Evolutionary conservation across 2,888 invertebrate genomes (phyloP).

Genomic region (Schizaphis graminum): DNA sequence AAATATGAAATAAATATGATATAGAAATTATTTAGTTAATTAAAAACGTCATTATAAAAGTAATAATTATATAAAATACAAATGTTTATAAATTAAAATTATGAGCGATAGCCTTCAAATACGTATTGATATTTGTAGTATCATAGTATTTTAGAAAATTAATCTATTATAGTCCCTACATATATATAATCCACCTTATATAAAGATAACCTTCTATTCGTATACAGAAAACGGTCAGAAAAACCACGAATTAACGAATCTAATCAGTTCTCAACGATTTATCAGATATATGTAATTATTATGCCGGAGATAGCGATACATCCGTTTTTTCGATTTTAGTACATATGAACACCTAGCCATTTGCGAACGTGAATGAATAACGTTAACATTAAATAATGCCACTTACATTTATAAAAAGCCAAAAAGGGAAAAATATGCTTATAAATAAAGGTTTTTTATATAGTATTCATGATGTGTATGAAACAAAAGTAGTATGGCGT

Average conservation of each 20-base stretch:
- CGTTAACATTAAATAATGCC: neutral
- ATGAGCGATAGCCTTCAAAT: too few species aligned
- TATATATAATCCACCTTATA: neutral
- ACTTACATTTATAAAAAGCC: constrained; percentile 1
- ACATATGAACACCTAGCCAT: neutral
- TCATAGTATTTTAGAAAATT: too few species aligned
- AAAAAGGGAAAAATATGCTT: neutral
- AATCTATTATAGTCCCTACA: neutral
- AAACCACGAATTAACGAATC: neutral
- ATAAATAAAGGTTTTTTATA: neutral
- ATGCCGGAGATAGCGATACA: neutral
- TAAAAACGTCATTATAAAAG: too few species aligned
- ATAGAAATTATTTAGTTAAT: too few species aligned
- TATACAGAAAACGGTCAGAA: neutral
- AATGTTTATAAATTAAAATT: too few species aligned
- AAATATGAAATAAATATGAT: too few species aligned
- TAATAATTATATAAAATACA: too few species aligned
- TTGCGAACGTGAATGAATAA: neutral
- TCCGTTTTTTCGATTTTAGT: constrained; percentile 59
- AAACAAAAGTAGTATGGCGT: neutral
- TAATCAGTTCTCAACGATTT: neutral
- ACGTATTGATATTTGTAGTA: too few species aligned
- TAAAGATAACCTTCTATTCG: too few species aligned
- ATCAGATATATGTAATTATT: too few species aligned
- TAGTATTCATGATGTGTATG: neutral